phyloP scores from a whole-genome alignment of 2,888 invertebrate genomes.

The Meteorus colon region DNA sequence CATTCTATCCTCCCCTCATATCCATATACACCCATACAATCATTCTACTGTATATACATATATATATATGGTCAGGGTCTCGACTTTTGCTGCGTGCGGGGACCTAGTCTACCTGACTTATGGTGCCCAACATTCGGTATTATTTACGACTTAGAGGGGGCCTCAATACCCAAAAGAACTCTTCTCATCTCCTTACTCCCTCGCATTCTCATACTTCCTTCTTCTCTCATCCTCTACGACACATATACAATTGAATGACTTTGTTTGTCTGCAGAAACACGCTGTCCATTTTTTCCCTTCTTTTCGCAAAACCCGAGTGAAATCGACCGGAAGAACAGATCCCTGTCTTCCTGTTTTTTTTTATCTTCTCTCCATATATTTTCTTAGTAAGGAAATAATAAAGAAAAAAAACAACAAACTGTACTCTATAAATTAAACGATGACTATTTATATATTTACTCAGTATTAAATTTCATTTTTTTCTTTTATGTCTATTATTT shows the following conservation, averaged over 20 bases:
- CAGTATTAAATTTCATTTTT: not conserved
- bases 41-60: slow-evolving; percentile 41
- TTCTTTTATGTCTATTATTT: not conserved
- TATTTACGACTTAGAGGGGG: slow-evolving; percentile 67
- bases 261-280: slow-evolving; percentile 45
- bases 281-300: slow-evolving; percentile 37
- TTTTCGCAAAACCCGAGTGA: slow-evolving; percentile 37
- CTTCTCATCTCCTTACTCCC: slow-evolving; percentile 46
- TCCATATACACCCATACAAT: slow-evolving; percentile 25
- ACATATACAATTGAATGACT: slow-evolving; percentile 38
- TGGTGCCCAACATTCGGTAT: slow-evolving; percentile 69
- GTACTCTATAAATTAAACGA: not conserved
- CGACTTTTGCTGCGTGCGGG: slow-evolving; percentile 53
- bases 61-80: slow-evolving; percentile 34
- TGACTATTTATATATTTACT: slow-evolving; percentile 4
- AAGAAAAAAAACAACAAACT: slow-evolving; percentile 10
- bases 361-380: not conserved
- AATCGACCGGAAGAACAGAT: slow-evolving; percentile 44
- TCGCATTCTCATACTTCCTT: slow-evolving; percentile 35
- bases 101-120: slow-evolving; percentile 71
- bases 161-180: slow-evolving; percentile 59
- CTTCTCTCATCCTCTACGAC: slow-evolving; percentile 30
- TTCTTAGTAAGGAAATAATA: slow-evolving; percentile 9
- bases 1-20: slow-evolving; percentile 53
- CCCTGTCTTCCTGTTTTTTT: slow-evolving; percentile 35